These are phyloP conservation scores for Sympetrum striolatum DNA, from an alignment of 2,888 invertebrate species.

Conservation along the genomic window DNA sequence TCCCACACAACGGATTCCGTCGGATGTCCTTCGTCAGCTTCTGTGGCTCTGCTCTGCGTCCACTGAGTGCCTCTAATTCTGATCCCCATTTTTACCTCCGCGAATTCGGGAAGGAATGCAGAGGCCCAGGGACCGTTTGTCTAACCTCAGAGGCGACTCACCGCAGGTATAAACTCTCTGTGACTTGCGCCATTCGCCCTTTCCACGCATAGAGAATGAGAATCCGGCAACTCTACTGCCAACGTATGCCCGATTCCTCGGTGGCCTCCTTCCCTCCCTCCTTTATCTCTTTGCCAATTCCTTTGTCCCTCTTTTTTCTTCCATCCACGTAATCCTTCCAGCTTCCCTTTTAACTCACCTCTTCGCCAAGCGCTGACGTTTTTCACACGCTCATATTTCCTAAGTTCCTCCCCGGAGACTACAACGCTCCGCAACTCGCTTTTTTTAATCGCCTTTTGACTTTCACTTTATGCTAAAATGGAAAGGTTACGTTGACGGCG, in stretches of 20 bases:
- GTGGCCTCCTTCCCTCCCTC: no score
- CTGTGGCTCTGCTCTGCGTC: conserved; percentile 12
- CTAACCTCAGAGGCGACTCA: background rate
- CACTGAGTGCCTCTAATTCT: conserved; percentile 26
- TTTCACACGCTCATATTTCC: background rate
- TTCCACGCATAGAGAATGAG: conserved; percentile 34
- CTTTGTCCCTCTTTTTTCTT: background rate
- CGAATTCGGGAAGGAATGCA: background rate
- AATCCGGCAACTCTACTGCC: background rate
- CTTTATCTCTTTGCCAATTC: background rate
- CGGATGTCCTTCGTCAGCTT: background rate
- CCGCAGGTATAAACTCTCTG: no score
- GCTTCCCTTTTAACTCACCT: background rate
- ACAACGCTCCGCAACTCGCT: no score
- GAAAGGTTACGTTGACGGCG: background rate
- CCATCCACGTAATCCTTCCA: background rate
- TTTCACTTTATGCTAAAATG: conserved; percentile 5
- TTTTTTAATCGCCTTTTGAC: background rate
- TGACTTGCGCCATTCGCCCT: background rate
- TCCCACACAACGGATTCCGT: no score
- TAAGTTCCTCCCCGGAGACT: background rate
- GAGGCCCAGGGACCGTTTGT: background rate
- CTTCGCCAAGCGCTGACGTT: background rate
- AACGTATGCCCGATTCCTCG: no score
- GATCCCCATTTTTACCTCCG: background rate